These are phyloP conservation scores for Nezara viridula DNA, from an alignment of 2,888 invertebrate genomes.

Conservation along the genomic window DNA sequence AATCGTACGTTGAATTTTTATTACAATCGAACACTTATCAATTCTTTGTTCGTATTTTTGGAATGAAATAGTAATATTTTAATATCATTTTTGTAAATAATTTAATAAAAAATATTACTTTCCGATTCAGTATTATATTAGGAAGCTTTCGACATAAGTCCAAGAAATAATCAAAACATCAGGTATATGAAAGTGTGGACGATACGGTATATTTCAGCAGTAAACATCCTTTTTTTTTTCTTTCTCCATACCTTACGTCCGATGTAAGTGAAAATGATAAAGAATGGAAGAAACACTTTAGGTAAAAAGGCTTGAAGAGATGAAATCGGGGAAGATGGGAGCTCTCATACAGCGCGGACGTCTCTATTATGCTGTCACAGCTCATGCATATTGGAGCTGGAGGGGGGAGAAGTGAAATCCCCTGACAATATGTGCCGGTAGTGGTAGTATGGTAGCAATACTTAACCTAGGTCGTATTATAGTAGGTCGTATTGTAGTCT, in stretches of 20 bases:
- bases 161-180: not conserved
- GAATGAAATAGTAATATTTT: too few species aligned
- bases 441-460: not conserved
- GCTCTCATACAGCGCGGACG: not conserved
- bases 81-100: too few species aligned
- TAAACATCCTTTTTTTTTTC: not conserved
- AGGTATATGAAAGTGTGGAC: conserved; percentile 22
- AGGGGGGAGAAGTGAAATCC: conserved; percentile 28
- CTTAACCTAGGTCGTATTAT: conserved; percentile 1
- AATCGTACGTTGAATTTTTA: too few species aligned
- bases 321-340: conserved; percentile 26
- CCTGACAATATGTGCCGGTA: not conserved
- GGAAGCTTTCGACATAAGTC: not conserved
- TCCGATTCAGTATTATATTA: not conserved
- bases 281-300: conserved; percentile 42
- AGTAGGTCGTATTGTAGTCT: not conserved
- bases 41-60: too few species aligned
- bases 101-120: too few species aligned
- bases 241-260: not conserved
- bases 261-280: conserved; percentile 42
- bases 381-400: conserved; percentile 10
- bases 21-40: too few species aligned
- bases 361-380: conserved; percentile 45
- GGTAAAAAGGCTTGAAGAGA: not conserved
- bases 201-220: not conserved